Base-by-base conservation (phyloP, 2,797 vertebrate genomes). In the Schizopygopsis malacanthus region DNA sequence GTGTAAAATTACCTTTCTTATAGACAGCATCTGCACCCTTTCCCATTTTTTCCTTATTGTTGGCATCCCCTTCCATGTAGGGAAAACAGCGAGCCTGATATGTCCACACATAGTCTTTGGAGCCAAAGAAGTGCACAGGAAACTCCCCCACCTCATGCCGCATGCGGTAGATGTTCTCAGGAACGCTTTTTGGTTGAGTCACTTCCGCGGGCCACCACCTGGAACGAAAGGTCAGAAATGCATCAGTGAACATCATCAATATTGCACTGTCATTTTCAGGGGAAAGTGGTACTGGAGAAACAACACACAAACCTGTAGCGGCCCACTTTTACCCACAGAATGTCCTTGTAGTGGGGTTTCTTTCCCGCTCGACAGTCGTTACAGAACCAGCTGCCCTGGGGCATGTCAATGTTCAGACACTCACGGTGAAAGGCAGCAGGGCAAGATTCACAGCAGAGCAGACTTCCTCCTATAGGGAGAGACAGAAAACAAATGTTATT, bases 171-270 rank as follows among this genome's bases (percentile, higher is more conserved):
- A 99, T 99, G 92, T 98, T 99, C 77, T 96, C 95, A 45, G 98
- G 98, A 85, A 99, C 95, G 65, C 96, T 97, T 91, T 96, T 98
- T 71, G 96, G 95, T 92, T 98, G 96, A 89, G 96, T 98, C 77
- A 99, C 97, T 91, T 99, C 98, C 80, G 98, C 98, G 13, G 98
- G 98, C 98, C 98, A 99, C 98, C 98, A 99, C 92, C 98, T 99
- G 89, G 13, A 81, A 83, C 65, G 2, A 71, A 45, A 61, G 82
- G 65, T 37, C 16, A 37, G 2, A 81, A 22, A 59, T 9, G 10
- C 10, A 8, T n/a, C 67, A 5, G 47, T 22, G 20, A 22, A 39
- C 13, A 33, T 6, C 1, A n/a, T 41, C 10, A 59, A 78, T 72
- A 52, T 13, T 33, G 13, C 41, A 80, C 15, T 79, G 20, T 45